Percentiles rank a stretch among this genome's conserved stretches.
phyloP scores from a whole-genome alignment of 1,140 invertebrate species.

The Apis cerana region DNA sequence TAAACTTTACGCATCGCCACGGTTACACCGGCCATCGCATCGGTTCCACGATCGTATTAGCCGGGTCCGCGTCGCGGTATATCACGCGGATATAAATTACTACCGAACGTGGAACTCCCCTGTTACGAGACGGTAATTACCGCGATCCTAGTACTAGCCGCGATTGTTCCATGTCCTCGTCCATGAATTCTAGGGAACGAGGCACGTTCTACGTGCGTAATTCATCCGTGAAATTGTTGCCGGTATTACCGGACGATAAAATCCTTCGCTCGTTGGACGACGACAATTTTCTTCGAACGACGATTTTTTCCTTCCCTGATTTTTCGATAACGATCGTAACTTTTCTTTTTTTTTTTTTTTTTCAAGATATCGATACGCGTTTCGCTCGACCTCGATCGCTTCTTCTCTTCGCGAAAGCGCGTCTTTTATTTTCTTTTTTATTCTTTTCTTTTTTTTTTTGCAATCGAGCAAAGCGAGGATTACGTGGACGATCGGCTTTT shows the following conservation, averaged over 20 bases:
- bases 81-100: constrained; percentile 56
- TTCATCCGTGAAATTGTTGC: constrained; percentile 54
- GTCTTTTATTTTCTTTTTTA: background rate
- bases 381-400: constrained; percentile 29
- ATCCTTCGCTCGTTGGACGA: background rate
- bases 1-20: background rate
- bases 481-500: too few relatives aligned
- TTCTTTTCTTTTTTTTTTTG: background rate
- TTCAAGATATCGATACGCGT: constrained; percentile 33
- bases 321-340: constrained; percentile 25
- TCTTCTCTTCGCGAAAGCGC: constrained; percentile 20
- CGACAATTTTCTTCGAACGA: constrained; percentile 8
- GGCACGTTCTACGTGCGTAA: constrained; percentile 18
- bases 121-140: constrained; percentile 57
- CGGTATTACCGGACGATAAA: background rate
- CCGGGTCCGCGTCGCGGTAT: constrained; percentile 35
- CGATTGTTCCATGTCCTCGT: constrained; percentile 33
- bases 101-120: constrained; percentile 42
- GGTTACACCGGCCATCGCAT: constrained; percentile 3
- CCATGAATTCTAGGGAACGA: constrained; percentile 28
- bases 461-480: constrained; percentile 2
- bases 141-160: constrained; percentile 15
- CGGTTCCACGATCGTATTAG: constrained; percentile 40
- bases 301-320: constrained; percentile 10
- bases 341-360: background rate